Percentiles rank a stretch among this genome's conserved stretches.
Evolutionary conservation across 2,797 vertebrate species (phyloP).

Genomic region (Falco peregrinus): DNA sequence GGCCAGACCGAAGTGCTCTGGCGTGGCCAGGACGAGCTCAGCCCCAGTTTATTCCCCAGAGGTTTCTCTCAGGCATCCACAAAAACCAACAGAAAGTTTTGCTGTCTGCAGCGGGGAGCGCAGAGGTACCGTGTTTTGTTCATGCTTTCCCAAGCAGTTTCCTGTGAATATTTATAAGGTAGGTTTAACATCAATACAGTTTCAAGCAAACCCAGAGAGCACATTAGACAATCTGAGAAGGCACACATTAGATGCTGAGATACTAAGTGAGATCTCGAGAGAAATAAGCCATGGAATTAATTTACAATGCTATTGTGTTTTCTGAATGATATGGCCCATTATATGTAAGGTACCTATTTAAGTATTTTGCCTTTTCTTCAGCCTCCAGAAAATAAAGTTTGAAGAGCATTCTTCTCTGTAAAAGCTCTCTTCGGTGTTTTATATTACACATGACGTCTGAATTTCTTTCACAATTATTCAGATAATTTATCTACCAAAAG

Average conservation of each 20-base stretch:
- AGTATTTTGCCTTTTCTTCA: conserved; percentile 23
- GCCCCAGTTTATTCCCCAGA: not conserved
- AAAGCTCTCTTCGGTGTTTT: not conserved
- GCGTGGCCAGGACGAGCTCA: not conserved
- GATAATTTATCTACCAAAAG: conserved; percentile 36
- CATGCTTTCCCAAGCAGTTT: not conserved
- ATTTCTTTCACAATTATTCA: conserved; percentile 27
- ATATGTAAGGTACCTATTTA: not conserved
- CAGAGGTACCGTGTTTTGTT: not conserved
- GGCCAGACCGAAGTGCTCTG: not conserved
- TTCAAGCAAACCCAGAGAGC: conserved; percentile 9
- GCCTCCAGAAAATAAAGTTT: conserved; percentile 43
- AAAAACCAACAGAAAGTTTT: not conserved
- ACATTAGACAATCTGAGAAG: not conserved
- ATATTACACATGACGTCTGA: not conserved
- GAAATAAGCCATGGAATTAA: conserved; percentile 1
- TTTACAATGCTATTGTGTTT: conserved; percentile 21
- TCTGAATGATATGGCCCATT: not conserved
- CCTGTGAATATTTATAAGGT: not conserved
- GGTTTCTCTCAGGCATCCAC: not conserved
- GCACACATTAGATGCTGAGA: not conserved
- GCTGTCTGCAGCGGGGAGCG: not conserved
- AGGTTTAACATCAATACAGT: not conserved
- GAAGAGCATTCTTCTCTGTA: conserved; percentile 38
- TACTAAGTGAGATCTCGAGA: not conserved